Evolutionary conservation across 2,888 invertebrate species (phyloP).

Genomic region (Sceliomorpha sp.): DNA sequence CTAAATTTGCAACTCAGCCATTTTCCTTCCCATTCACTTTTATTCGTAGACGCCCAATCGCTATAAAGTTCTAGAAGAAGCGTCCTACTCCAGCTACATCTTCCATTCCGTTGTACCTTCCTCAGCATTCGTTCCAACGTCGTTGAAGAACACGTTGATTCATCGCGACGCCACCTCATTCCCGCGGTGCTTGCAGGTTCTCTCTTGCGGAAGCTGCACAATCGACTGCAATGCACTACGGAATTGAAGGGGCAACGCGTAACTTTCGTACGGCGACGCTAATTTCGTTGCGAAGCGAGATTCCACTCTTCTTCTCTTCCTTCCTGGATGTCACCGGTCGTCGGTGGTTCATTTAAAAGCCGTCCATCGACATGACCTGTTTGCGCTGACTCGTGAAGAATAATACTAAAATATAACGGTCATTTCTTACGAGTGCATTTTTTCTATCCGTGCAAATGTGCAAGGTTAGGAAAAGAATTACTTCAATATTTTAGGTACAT

Average conservation of each 20-base stretch:
- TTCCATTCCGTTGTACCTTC: constrained; percentile 48
- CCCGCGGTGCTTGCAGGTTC: constrained; percentile 96
- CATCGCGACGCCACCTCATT: constrained; percentile 86
- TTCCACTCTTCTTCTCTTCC: constrained; percentile 32
- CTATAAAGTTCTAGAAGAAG: too few species aligned
- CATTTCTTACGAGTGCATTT: too few species aligned
- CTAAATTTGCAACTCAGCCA: too few species aligned
- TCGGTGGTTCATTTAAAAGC: constrained; percentile 36
- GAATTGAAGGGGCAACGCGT: constrained; percentile 91
- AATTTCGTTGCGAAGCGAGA: constrained; percentile 40
- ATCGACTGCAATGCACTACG: constrained; percentile 98
- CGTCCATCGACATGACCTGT: too few species aligned
- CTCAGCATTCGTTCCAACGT: constrained; percentile 35
- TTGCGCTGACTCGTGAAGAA: too few species aligned
- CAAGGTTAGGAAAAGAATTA: too few species aligned
- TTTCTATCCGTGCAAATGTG: too few species aligned
- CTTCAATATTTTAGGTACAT: too few species aligned
- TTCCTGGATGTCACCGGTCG: constrained; percentile 41
- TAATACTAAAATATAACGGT: too few species aligned
- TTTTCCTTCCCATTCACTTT: too few species aligned
- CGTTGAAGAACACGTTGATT: constrained; percentile 59
- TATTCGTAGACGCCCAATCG: too few species aligned
- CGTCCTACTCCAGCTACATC: too few species aligned
- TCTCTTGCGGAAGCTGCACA: constrained; percentile 81
- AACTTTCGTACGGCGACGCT: constrained; percentile 49